Base-by-base conservation (phyloP, 2,113 vertebrate genomes). In the Psophia crepitans region DNA sequence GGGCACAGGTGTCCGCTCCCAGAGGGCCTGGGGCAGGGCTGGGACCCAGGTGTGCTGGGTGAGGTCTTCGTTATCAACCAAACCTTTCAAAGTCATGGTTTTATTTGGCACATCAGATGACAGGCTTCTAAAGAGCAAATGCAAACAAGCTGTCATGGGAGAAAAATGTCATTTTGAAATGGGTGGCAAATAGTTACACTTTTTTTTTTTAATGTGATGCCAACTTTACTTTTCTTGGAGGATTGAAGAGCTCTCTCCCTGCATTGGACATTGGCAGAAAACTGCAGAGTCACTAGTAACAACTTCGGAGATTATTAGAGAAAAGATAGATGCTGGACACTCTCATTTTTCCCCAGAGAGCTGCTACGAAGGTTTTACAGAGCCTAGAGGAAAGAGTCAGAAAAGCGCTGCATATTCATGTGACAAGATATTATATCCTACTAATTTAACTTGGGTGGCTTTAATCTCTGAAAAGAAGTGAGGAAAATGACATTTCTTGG, bases 281-380 rank as follows among this genome's bases (percentile, higher is more conserved):
- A 63, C 32, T 63, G 10, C 28, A 54, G 35, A 37, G 28, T 27
- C 37, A n/a, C 30, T 35, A 78, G 30, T 30, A 76, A 79, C 1
- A 58, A 30, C 12, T 51, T 41, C 5, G 8, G 51, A 63, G 41
- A 33, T 20, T 63, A 66, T 37, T 22, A 30, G 7, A 69, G 54
- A 58, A 77, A 71, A 71, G 12, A 48, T 8, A 39, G 39, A 22
- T 32, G 68, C 11, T 0, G 0, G 44, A 30, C 1, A 1, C 24
- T 56, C 30, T 61, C 37, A 16, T 17, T 91, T 58, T 33, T 27
- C 23, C 56, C 37, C 30, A 58, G 46, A 37, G 37, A 74, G 28
- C 24, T 63, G 35, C 3, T 11, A 4, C 37, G n/a, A n/a, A 65
- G 0, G 0, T 63, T 89, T 87, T 64, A 84, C 15, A 66, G 4